Evolutionary conservation across 1,140 invertebrate species (phyloP).

Genomic region (Helicoverpa zea): DNA sequence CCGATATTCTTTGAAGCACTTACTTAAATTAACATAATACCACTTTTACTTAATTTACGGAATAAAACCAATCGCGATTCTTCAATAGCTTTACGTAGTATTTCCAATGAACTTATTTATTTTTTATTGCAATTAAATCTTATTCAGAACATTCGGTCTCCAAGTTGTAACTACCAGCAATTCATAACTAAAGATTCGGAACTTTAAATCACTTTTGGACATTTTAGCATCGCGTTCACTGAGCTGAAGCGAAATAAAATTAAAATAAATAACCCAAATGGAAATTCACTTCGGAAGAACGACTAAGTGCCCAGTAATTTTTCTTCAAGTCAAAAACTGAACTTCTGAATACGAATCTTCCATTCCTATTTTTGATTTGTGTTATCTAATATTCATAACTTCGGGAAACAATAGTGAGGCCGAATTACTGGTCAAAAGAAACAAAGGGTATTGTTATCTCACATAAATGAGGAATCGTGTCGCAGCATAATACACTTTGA

Average conservation of each 20-base stretch:
- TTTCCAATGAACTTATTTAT: not conserved
- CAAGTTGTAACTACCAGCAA: conserved; percentile 21
- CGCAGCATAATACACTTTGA: conserved; percentile 69
- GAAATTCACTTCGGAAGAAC: not conserved
- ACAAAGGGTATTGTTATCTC: conserved; percentile 75
- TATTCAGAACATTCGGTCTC: conserved; percentile 23
- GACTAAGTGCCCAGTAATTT: not conserved
- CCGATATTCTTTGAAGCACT: conserved; percentile 11
- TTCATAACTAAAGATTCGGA: conserved; percentile 37
- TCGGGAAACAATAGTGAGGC: conserved; percentile 61
- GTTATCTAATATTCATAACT: conserved; percentile 35
- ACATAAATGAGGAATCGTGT: conserved; percentile 74
- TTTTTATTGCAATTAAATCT: conserved; percentile 38
- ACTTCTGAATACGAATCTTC: not conserved
- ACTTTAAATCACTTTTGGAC: conserved; percentile 35
- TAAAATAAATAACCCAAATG: conserved; percentile 21
- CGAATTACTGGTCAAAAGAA: conserved; percentile 73
- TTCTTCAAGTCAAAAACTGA: not conserved
- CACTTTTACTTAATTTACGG: not conserved
- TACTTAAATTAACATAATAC: conserved; percentile 20
- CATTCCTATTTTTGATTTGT: conserved; percentile 27
- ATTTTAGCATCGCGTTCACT: not conserved
- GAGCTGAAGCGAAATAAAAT: conserved; percentile 26
- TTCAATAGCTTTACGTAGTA: not conserved
- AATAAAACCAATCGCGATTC: conserved; percentile 3